Base-by-base conservation (phyloP, 2,888 invertebrate species). In the Ashinkailepas kermadecensis region DNA sequence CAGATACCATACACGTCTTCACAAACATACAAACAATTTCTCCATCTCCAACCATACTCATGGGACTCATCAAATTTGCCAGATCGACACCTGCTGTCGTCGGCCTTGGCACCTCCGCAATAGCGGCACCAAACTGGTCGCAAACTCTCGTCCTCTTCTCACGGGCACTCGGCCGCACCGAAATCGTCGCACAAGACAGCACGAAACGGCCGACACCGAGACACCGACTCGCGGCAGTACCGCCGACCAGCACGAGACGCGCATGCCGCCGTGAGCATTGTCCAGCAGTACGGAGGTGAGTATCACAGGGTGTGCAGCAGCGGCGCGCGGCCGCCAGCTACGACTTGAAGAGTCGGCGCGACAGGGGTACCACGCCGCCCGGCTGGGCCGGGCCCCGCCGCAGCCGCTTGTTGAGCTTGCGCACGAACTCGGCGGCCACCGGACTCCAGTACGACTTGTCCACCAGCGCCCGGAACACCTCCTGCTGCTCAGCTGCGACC, bases 371-470 rank as follows among this genome's bases (percentile, higher is more conserved):
- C 39, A 39, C 39, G 39, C 39, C 39, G 39, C 39, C 39, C 1
- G 39, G 39, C 39, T 39, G 39, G 39, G 39, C 39, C 39, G 39
- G 13, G 39, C 70, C 74, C 0, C 74, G 74, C 54, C 25, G 25
- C 54, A 74, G 74, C 18, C 74, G 74, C 54, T 74, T 74, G 74
- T 13, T 74, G 54, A 74, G 74, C 21, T 74, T 78, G 23, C 78
- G 78, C 23, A 78, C 58, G 21, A 78, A 78, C 57, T 58, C 58
- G 58, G 57, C 78, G 0, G 78, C 78, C 58, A 78, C 57, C n/a
- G 58, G 23, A 23, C 78, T 78, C 57, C 78, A 58, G 23, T 23
- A n/a, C 8, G 57, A 58, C 58, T 78, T 78, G 78, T 78, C 78
- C 11, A 57, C n/a, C n/a, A 78, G 57, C n/a, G 78, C 58, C 23